Evolutionary conservation across 2,888 invertebrate species (phyloP), one percentile per base, ranked within the genome.

Genomic region (Mythimna vitellina): DNA sequence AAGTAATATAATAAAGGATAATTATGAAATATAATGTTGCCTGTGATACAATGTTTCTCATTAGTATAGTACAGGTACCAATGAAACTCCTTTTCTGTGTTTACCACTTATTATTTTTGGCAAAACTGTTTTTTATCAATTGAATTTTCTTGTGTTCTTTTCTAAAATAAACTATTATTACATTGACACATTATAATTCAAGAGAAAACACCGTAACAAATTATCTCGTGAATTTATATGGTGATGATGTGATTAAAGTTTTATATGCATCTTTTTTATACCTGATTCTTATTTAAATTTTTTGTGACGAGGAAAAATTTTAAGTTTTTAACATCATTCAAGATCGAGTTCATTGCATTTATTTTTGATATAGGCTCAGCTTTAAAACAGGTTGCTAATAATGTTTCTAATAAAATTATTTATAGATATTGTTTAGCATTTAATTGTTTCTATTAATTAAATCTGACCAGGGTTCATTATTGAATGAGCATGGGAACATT

Each of bases 401-500:
- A 14, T 17, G 20, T 32, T 32, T 49, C 22, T 32, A n/a, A 53
- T 22, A 22, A 60, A 73, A 46, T 29, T n/a, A 29, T 17, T 17
- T 20, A n/a, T 51, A 38, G 14, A 0, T 14, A 22, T 56, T 42
- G 10, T 65, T 32, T 46, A 49, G 8, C 17, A 56, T 25, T 42
- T 14, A 62, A 58, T 70, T 35, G 49, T 42, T 78, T 22, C 22
- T n/a, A 32, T 22, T 32, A 77, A 57, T 51, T 20, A 78, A 78
- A 62, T 57, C 22, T 42, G 22, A 78, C 12, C 49, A 38, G 12
- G 12, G 38, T 69, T 81, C 57, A 42, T 69, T 60, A 64, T 29
- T 53, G 49, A 78, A 75, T 58, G 57, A 61, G 53, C 67, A 77
- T 77, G 62, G 61, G 61, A 79, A 67, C 63, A 42, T 61, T 64